Percentiles rank a stretch among this genome's conserved stretches.
These are phyloP conservation scores for Neuroscelio doddi DNA, from an alignment of 2,888 invertebrate genomes.

Conservation along the genomic window DNA sequence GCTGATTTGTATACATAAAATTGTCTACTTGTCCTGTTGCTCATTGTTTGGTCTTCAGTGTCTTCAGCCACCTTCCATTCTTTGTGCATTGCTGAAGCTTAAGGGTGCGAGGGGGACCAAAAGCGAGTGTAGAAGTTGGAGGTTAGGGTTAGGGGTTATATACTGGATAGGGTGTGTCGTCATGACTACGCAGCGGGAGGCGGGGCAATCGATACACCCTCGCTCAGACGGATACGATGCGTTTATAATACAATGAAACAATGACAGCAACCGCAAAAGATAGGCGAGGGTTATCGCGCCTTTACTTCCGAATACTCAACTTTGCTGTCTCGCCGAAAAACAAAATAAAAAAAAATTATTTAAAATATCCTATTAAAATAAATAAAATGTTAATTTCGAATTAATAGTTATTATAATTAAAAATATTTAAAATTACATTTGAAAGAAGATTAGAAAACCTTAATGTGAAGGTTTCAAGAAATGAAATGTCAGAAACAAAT, in stretches of 20 bases:
- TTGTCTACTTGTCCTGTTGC: no score
- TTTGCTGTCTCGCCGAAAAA: no score
- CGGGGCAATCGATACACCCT: conserved; percentile 83
- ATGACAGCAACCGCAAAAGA: conserved; percentile 60
- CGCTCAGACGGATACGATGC: conserved; percentile 73
- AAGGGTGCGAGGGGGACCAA: conserved; percentile 14
- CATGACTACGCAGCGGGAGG: conserved; percentile 76
- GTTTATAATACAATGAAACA: conserved; percentile 68
- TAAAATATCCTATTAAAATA: no score
- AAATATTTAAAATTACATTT: no score
- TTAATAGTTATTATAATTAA: no score
- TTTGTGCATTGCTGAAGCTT: conserved; percentile 1
- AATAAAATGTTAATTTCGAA: no score
- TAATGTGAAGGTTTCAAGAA: no score
- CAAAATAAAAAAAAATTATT: no score
- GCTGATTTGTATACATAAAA: not conserved
- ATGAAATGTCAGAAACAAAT: no score
- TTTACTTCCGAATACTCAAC: conserved; percentile 50
- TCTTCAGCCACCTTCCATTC: conserved; percentile 9
- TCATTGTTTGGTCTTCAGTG: no score
- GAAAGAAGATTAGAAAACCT: no score
- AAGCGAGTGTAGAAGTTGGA: conserved; percentile 58
- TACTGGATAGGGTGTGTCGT: conserved; percentile 72
- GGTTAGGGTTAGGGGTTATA: conserved; percentile 65
- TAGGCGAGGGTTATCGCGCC: conserved; percentile 54